Percentiles rank a stretch among this genome's conserved stretches.
Conservation (phyloP, 37 sponge, comb jelly and placozoan species). For the Geodia barretti region DNA sequence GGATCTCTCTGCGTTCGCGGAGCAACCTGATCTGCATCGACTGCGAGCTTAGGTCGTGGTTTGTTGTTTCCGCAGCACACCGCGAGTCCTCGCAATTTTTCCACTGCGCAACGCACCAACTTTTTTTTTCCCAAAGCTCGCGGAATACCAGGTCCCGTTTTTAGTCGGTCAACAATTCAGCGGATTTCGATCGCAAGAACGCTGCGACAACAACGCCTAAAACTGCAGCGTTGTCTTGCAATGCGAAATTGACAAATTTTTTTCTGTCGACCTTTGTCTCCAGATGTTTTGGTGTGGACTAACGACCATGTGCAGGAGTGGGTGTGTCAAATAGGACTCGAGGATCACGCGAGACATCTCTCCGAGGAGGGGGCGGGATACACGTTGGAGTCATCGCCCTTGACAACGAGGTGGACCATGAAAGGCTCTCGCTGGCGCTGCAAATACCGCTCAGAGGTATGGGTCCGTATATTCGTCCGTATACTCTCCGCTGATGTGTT, state of each 20-base stretch:
- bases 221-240: background rate
- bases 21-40: no score
- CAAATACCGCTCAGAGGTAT: conserved; percentile 81
- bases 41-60: no score
- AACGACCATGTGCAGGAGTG: conserved; percentile 72
- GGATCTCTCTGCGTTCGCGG: no score
- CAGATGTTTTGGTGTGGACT: conserved; percentile 78
- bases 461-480: background rate
- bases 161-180: no score
- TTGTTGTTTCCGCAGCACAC: no score
- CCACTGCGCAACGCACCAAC: no score
- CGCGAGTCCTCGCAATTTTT: no score
- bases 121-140: no score
- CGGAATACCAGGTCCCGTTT: no score
- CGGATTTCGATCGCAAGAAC: no score
- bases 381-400: conserved; percentile 90
- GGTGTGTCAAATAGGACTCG: conserved; percentile 83
- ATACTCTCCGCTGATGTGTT: no score
- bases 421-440: conserved; percentile 79
- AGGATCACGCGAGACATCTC: conserved; percentile 71
- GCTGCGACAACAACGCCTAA: no score
- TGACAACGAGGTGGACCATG: conserved; percentile 72
- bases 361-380: conserved; percentile 75
- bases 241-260: background rate
- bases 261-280: background rate